Evolutionary conservation across 2,113 vertebrate genomes (phyloP).

Genomic region (Etheostoma cragini): DNA sequence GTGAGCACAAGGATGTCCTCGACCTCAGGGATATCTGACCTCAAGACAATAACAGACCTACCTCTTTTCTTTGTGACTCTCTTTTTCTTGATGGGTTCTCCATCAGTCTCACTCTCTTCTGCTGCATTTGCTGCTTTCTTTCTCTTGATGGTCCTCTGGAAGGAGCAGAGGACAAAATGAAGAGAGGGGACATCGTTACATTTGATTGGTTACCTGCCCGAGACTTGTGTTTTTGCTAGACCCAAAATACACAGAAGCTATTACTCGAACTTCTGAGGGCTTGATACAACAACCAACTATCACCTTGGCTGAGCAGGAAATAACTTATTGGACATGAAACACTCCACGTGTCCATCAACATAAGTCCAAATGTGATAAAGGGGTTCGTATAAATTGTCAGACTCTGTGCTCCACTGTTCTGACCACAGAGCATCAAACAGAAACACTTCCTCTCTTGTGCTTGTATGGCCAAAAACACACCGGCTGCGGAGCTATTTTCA

Average conservation of each 20-base stretch:
- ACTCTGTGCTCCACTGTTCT: slow-evolving; percentile 22
- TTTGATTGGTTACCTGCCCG: not conserved
- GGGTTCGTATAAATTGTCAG: not conserved
- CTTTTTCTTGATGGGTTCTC: slow-evolving; percentile 66
- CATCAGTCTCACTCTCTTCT: slow-evolving; percentile 36
- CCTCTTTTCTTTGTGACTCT: slow-evolving; percentile 60
- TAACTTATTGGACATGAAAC: not conserved
- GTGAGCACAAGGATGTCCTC: not conserved
- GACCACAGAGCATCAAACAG: not conserved
- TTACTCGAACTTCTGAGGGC: not conserved
- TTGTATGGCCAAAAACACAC: not conserved
- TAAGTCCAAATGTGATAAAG: not conserved
- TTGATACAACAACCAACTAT: too few species aligned
- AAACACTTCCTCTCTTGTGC: not conserved
- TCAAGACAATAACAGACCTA: not conserved
- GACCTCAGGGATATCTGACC: not conserved
- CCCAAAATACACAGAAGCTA: not conserved
- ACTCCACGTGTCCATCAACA: not conserved
- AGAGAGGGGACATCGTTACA: not conserved
- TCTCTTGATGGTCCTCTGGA: slow-evolving; percentile 70
- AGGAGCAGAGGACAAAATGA: not conserved
- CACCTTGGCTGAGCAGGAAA: not conserved
- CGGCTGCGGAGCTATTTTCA: too few species aligned
- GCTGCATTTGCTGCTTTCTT: slow-evolving; percentile 52
- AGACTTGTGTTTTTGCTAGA: not conserved